phyloP scores from a whole-genome alignment of 2,888 invertebrate genomes.

The Syrista parreyssii region DNA sequence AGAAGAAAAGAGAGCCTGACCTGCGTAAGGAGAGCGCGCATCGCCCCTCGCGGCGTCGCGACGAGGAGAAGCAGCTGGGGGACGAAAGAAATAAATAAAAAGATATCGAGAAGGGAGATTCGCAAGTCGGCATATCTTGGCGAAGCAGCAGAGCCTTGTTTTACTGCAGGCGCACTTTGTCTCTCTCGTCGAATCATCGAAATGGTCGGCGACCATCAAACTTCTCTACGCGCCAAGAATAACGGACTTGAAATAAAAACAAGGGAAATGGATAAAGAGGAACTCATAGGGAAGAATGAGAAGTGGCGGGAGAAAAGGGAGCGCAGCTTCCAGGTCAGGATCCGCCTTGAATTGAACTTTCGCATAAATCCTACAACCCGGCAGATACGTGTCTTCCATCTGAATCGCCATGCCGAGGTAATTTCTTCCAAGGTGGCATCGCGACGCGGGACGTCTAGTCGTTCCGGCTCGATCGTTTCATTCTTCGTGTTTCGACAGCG shows the following conservation, averaged over 20 bases:
- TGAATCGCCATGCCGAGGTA: slow-evolving; percentile 36
- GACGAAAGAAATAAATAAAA: too few species aligned
- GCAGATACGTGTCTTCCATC: slow-evolving; percentile 46
- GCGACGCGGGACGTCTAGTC: too few species aligned
- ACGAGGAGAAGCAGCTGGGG: too few species aligned
- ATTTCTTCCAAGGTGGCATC: slow-evolving; percentile 26
- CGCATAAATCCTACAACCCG: slow-evolving; percentile 45
- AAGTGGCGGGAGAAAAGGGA: neutral
- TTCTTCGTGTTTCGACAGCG: too few species aligned
- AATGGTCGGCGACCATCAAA: slow-evolving; percentile 24
- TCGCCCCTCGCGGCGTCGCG: too few species aligned
- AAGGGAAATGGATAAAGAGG: slow-evolving; percentile 10
- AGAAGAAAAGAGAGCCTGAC: too few species aligned
- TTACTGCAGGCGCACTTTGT: slow-evolving; percentile 11
- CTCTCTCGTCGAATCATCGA: slow-evolving; percentile 35
- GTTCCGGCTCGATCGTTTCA: too few species aligned
- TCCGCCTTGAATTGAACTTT: slow-evolving; percentile 34
- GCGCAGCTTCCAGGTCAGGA: slow-evolving; percentile 6
- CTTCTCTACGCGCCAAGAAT: slow-evolving; percentile 30
- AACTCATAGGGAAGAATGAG: too few species aligned
- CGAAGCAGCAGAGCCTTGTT: too few species aligned
- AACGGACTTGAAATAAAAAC: slow-evolving; percentile 29
- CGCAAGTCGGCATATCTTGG: too few species aligned
- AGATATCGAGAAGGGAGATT: too few species aligned
- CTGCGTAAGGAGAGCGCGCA: too few species aligned